These are phyloP conservation scores for Tautogolabrus adspersus DNA, from an alignment of 2,113 vertebrate genomes.

Conservation along the genomic window DNA sequence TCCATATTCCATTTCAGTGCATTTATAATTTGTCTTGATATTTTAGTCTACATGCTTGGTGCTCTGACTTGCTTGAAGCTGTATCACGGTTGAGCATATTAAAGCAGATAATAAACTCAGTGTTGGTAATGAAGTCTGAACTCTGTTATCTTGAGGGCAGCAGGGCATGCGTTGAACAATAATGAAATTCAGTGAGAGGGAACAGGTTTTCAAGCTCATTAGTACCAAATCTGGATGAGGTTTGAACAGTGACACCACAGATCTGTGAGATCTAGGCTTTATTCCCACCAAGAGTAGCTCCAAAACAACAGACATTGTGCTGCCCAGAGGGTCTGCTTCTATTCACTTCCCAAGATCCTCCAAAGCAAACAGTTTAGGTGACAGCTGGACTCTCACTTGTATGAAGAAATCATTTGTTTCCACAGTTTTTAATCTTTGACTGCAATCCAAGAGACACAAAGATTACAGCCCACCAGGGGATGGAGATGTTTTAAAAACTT, in stretches of 20 bases:
- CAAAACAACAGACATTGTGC: slow-evolving; percentile 45
- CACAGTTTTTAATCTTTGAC: slow-evolving; percentile 60
- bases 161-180: slow-evolving; percentile 5
- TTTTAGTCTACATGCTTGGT: too few relatives aligned
- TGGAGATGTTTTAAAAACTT: slow-evolving; percentile 2
- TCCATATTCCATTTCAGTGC: too few relatives aligned
- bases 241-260: slow-evolving; percentile 40
- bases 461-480: slow-evolving; percentile 41
- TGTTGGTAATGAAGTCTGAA: slow-evolving; percentile 27
- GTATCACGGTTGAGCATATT: neutral
- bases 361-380: slow-evolving; percentile 69
- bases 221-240: slow-evolving; percentile 34
- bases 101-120: slow-evolving; percentile 21
- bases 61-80: slow-evolving; percentile 1
- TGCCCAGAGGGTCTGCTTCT: slow-evolving; percentile 43
- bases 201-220: slow-evolving; percentile 51
- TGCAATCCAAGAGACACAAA: slow-evolving; percentile 66
- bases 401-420: slow-evolving; percentile 42
- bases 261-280: slow-evolving; percentile 58
- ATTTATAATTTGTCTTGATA: too few relatives aligned
- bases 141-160: slow-evolving; percentile 2
- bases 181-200: slow-evolving; percentile 28
- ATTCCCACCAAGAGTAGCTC: slow-evolving; percentile 38
- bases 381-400: slow-evolving; percentile 75
- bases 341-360: slow-evolving; percentile 50